Percentiles rank a stretch among this genome's conserved stretches.
Evolutionary conservation across 2,888 invertebrate genomes (phyloP).

Genomic region (Philereme vetulata): DNA sequence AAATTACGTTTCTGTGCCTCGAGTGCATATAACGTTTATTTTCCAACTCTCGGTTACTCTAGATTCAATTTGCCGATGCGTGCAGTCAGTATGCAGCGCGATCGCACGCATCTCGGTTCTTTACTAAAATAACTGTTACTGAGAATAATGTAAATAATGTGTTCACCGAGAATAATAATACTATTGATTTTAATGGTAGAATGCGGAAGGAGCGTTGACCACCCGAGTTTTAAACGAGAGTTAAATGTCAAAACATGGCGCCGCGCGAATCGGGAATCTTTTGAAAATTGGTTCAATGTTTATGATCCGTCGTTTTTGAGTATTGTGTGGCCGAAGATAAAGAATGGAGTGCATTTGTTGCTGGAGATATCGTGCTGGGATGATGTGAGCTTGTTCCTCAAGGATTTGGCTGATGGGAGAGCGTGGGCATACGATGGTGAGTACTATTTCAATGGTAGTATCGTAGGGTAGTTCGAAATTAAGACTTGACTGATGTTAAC

Average conservation of each 20-base stretch:
- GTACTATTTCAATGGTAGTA: conserved; percentile 36
- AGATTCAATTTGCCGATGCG: conserved; percentile 21
- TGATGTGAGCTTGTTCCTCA: conserved; percentile 70
- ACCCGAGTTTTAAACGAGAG: conserved; percentile 51
- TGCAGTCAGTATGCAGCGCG: conserved; percentile 18
- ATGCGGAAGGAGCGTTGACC: conserved; percentile 42
- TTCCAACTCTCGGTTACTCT: conserved; percentile 10
- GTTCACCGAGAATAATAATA: conserved; percentile 41
- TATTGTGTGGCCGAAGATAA: conserved; percentile 74
- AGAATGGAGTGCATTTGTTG: conserved; percentile 66
- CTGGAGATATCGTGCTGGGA: conserved; percentile 70
- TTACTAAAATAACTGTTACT: conserved; percentile 15
- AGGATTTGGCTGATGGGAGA: conserved; percentile 69
- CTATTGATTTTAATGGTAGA: conserved; percentile 37
- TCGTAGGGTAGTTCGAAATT: too few relatives aligned
- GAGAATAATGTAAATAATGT: conserved; percentile 48
- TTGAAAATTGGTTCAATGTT: conserved; percentile 71
- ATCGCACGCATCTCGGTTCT: conserved; percentile 28
- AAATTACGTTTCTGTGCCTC: conserved; percentile 5
- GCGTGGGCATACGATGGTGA: conserved; percentile 82
- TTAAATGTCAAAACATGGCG: conserved; percentile 42
- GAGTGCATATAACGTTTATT: conserved; percentile 17
- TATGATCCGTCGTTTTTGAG: conserved; percentile 75
- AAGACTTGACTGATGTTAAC: too few relatives aligned
- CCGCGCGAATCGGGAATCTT: conserved; percentile 53